Evolutionary conservation across 2,797 vertebrate species (phyloP).

Genomic region (Pampus argenteus): DNA sequence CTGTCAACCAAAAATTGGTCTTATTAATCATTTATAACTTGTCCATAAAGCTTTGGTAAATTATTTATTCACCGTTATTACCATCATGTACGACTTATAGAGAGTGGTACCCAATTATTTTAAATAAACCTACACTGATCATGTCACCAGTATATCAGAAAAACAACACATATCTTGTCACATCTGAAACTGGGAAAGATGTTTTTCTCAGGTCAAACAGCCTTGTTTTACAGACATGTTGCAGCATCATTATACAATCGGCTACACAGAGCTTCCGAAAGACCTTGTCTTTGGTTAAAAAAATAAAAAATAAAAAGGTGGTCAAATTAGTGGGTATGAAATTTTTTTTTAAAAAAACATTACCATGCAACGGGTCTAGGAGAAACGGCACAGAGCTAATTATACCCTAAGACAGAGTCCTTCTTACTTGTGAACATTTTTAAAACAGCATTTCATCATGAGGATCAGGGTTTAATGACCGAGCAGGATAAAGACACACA

Average conservation of each 20-base stretch:
- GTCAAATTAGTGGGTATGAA: conserved; percentile 65
- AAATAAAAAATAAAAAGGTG: conserved; percentile 32
- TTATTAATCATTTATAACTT: neutral
- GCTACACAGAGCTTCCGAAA: conserved; percentile 28
- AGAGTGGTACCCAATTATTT: neutral
- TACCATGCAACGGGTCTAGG: conserved; percentile 46
- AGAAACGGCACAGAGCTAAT: conserved; percentile 67
- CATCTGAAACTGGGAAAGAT: conserved; percentile 11
- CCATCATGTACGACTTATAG: neutral
- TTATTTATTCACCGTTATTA: neutral
- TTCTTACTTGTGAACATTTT: conserved; percentile 66
- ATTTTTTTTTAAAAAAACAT: conserved; percentile 56
- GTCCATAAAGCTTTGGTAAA: neutral
- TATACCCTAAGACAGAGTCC: conserved; percentile 63
- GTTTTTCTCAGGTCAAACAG: conserved; percentile 27
- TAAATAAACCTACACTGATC: neutral
- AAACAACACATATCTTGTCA: neutral
- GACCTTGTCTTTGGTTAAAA: conserved; percentile 27
- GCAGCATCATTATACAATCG: conserved; percentile 46
- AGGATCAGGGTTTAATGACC: conserved; percentile 75
- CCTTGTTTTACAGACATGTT: conserved; percentile 41
- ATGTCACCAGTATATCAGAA: conserved; percentile 25
- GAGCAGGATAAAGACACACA: conserved; percentile 58
- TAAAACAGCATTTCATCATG: conserved; percentile 78
- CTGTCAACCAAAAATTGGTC: neutral